A percentile compares a stretch with the other conserved stretches of the same genome.
phyloP scores from a whole-genome alignment of 1,140 invertebrate genomes.

The Zaprionus davidi region DNA sequence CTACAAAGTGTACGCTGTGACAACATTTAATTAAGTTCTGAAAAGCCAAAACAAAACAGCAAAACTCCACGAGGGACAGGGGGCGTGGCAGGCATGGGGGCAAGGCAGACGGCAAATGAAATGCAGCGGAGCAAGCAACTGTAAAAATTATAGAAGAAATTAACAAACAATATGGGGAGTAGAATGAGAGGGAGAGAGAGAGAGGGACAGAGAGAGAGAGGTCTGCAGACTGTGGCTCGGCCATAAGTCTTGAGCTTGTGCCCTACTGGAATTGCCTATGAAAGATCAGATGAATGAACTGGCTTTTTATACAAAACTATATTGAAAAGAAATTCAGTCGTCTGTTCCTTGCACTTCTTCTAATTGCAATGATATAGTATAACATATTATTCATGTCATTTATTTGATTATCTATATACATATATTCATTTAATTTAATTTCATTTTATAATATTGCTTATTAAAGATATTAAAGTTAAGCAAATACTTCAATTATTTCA shows the following conservation, averaged over 20 bases:
- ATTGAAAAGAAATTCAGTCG: too few species aligned
- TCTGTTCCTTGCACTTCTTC: too few species aligned
- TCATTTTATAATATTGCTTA: too few species aligned
- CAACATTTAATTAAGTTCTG: constrained; percentile 80
- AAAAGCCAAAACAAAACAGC: constrained; percentile 65
- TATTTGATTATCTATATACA: too few species aligned
- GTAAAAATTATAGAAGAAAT: constrained; percentile 75
- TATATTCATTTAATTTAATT: too few species aligned
- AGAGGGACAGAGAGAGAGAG: not conserved
- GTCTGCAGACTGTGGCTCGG: constrained; percentile 2
- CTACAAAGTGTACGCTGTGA: constrained; percentile 76
- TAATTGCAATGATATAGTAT: too few species aligned
- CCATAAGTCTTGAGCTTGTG: not conserved
- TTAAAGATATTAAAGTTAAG: not conserved
- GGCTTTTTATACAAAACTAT: too few species aligned
- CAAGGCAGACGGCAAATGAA: constrained; percentile 45
- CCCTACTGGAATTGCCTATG: not conserved
- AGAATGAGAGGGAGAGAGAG: not conserved
- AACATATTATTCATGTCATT: too few species aligned
- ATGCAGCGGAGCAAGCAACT: constrained; percentile 49
- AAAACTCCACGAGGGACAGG: constrained; percentile 25
- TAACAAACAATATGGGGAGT: constrained; percentile 54
- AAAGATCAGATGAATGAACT: not conserved
- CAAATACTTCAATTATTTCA: not conserved
- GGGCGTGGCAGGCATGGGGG: not conserved